phyloP scores from a whole-genome alignment of 2,888 invertebrate genomes.

The Epirrita christyi region DNA sequence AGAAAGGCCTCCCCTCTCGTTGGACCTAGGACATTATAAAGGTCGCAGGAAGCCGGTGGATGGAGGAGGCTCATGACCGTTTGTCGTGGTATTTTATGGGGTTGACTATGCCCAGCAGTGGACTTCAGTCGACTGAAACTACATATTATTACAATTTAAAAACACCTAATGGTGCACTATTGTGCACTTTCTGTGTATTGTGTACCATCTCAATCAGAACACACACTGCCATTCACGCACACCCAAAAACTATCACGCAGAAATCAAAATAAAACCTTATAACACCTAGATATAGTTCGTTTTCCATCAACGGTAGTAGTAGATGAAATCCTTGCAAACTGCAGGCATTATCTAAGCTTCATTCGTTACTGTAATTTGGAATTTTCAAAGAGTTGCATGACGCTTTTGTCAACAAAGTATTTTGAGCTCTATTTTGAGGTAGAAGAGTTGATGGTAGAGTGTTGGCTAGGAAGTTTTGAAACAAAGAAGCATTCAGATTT shows the following conservation, averaged over 20 bases:
- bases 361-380: conserved; percentile 43
- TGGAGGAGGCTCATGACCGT: too few species aligned
- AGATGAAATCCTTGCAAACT: conserved; percentile 60
- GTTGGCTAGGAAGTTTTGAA: conserved; percentile 11
- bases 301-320: conserved; percentile 21
- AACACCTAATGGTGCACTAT: conserved; percentile 7
- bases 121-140: too few species aligned
- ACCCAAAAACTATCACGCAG: conserved; percentile 16
- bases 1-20: too few species aligned
- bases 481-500: conserved; percentile 35
- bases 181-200: too few species aligned
- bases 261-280: conserved; percentile 38
- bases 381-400: conserved; percentile 19
- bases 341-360: conserved; percentile 59
- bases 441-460: neutral
- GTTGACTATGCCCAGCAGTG: too few species aligned
- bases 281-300: conserved; percentile 29
- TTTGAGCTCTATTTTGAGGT: conserved; percentile 5
- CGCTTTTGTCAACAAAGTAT: neutral
- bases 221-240: conserved; percentile 21
- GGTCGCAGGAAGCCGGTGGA: too few species aligned
- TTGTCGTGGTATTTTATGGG: too few species aligned
- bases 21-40: too few species aligned
- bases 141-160: too few species aligned
- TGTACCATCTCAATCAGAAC: conserved; percentile 15